Evolutionary conservation across 2,797 vertebrate genomes (phyloP), one percentile per base, ranked within the genome.

Genomic region (Peromyscus melanophrys): DNA sequence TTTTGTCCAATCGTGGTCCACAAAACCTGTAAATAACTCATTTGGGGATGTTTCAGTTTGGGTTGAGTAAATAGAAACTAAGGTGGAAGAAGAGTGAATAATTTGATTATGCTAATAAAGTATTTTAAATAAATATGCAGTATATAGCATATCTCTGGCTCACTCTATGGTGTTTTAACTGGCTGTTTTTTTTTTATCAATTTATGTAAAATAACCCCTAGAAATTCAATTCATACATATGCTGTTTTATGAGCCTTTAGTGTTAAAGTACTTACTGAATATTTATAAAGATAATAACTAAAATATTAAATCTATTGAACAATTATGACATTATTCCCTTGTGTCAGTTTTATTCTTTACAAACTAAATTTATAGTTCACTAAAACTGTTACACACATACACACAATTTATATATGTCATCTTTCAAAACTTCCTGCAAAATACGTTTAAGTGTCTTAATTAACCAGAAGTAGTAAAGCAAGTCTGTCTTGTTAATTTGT

Each of bases 381-480:
- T 65, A 77, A 77, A 85, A 55, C 23, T 21, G 4, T 31, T 49
- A 77, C 73, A 76, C 73, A 76, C 73, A 55, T 61, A 65, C 29
- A 65, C 63, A 73, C 16, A 73, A n/a, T 71, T 37, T 40, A 7
- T 69, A 69, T 69, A 69, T 61, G 21, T 61, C 10, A 40, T 73
- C 71, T 73, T 73, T 40, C 37, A 73, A 43, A 43, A 29, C 31
- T 1, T 71, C 19, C 89, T 16, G 5, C 8, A 82, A 31, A 77
- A 16, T 92, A 69, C 69, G 76, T 69, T 85, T 55, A 61, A 81
- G 23, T 88, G 6, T 83, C 23, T 94, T 80, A 82, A 19, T 87
- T 96, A 37, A 76, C 17, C 43, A 92, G 43, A 96, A 73, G 19
- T 71, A 76, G 37, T 83, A 65, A 91, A 91, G 52, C 85, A 89